Conservation (phyloP, 2,888 invertebrate genomes). For the Idaea biselata region DNA sequence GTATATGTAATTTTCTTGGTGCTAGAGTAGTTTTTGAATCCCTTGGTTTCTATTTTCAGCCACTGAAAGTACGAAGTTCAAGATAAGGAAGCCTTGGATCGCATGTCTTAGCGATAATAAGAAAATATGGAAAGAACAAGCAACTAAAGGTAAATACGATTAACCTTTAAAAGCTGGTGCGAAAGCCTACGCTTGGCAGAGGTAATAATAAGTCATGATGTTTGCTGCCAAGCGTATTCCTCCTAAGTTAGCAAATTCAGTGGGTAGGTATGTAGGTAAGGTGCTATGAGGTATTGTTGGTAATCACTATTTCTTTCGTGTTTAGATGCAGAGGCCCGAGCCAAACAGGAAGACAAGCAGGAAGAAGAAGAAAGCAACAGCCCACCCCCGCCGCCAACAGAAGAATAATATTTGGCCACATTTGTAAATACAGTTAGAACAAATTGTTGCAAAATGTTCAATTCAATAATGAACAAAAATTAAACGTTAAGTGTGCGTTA, state of each 20-base stretch:
- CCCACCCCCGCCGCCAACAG: constrained; percentile 54
- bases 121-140: constrained; percentile 91
- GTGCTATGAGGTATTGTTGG: too few relatives aligned
- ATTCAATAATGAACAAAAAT: constrained; percentile 63
- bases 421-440: constrained; percentile 75
- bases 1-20: too few relatives aligned
- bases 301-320: constrained; percentile 14
- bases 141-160: constrained; percentile 80
- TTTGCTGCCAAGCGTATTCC: too few relatives aligned
- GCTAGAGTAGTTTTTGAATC: background rate
- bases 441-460: constrained; percentile 68
- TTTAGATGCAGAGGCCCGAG: constrained; percentile 80
- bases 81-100: constrained; percentile 90
- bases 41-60: constrained; percentile 41
- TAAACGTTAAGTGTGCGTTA: constrained; percentile 46
- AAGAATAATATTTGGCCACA: constrained; percentile 79
- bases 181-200: too few relatives aligned
- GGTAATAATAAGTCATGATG: too few relatives aligned
- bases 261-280: too few relatives aligned
- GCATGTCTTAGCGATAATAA: constrained; percentile 89
- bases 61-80: constrained; percentile 71
- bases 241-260: too few relatives aligned
- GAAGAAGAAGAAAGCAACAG: constrained; percentile 63
- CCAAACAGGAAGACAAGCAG: constrained; percentile 72
- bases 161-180: too few relatives aligned